Evolutionary conservation across 2,888 invertebrate species (phyloP).

Genomic region (Amphipoea oculea): DNA sequence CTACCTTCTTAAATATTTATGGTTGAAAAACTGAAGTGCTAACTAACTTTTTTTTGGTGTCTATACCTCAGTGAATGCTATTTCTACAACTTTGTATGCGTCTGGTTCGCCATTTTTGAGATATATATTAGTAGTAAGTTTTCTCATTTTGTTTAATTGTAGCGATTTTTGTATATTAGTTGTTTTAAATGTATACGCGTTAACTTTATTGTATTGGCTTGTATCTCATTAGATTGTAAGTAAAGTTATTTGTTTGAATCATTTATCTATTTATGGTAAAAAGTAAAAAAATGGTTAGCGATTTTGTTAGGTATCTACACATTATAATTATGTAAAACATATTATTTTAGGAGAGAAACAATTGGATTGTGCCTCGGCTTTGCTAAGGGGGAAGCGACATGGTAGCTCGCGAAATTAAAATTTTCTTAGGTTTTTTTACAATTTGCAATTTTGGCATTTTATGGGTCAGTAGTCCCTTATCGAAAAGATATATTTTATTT

Average conservation of each 20-base stretch:
- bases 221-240: conserved; percentile 70
- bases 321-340: conserved; percentile 42
- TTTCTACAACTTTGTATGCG: too few species aligned
- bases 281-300: conserved; percentile 12
- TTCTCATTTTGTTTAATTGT: conserved; percentile 25
- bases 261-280: conserved; percentile 34
- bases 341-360: conserved; percentile 35
- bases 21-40: background rate
- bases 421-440: background rate
- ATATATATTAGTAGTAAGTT: conserved; percentile 6
- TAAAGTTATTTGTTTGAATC: conserved; percentile 53
- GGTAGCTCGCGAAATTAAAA: background rate
- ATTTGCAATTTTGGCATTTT: conserved; percentile 5
- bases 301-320: conserved; percentile 14
- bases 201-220: conserved; percentile 43
- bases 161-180: conserved; percentile 28
- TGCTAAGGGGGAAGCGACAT: background rate
- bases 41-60: conserved; percentile 1
- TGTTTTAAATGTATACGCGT: conserved; percentile 20
- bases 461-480: background rate
- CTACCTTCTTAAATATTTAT: background rate
- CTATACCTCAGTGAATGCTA: background rate
- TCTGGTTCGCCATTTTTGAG: conserved; percentile 6
- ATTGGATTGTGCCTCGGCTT: conserved; percentile 50
- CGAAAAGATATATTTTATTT: conserved; percentile 5